Base-by-base conservation (phyloP, 2,113 vertebrate species). In the Paedocypris sp. region DNA sequence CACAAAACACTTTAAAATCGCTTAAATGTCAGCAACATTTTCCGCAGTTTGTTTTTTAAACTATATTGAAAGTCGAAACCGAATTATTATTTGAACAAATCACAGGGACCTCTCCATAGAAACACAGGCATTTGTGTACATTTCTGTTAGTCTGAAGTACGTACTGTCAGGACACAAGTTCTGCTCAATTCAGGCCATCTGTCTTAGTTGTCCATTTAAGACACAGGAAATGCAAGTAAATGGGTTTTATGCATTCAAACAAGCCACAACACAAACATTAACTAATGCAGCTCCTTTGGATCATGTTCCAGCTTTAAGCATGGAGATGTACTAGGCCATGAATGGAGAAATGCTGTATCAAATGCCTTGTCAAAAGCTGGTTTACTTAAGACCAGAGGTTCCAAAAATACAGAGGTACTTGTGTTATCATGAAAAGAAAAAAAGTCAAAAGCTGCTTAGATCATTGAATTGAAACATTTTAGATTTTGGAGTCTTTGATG, bases 241-340 rank as follows among this genome's bases (percentile, higher is more conserved):
- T 64, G 25, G 31, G 6, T 42, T 51, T 81, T 70, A 66, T 56
- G 28, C 31, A 31, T 53, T 38, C 57, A 58, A 39, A 41, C 36
- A 43, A 23, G 62, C 76, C 68, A 72, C 64, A 67, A 67, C 69
- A 71, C 73, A 76, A 83, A 82, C 73, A 79, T 46, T 49, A 64
- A 59, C 60, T 26, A 28, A 47, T 42, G 62, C 66, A 61, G 36
- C 29, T 57, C 54, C 28, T 50, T 64, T 54, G 49, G 66, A 65
- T 18, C 60, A 57, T 65, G 67, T 59, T 38, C 42, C 35, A 64
- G 57, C 51, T 43, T 29, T 54, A n/a, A 42, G 50, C 48, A n/a
- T 18, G 47, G 5, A 12, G 11, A 9, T 52, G 33, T 48, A 18
- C 45, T 22, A 16, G 11, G 13, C 53, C 42, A 29, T 48, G 5